Conservation (phyloP, 2,113 vertebrate genomes). For the Irena cyanogastra region DNA sequence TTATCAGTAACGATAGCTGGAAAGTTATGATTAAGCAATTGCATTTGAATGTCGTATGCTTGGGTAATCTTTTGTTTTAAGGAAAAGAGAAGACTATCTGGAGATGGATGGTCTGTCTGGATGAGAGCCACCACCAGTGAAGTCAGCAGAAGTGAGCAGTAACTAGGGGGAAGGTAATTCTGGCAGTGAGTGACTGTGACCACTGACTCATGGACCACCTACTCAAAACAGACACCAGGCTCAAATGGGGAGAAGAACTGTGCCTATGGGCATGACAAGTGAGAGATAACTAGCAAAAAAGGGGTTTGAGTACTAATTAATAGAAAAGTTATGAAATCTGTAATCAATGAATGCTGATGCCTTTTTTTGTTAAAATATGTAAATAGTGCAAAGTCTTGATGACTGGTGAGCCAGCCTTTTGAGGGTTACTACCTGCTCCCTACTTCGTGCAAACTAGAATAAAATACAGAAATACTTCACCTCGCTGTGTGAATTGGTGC, state of each 20-base stretch:
- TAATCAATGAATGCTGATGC: not conserved
- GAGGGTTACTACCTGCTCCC: not conserved
- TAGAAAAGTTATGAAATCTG: not conserved
- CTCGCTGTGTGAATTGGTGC: fast-evolving
- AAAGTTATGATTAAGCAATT: not conserved
- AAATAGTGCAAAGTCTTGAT: not conserved
- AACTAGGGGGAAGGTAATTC: not conserved
- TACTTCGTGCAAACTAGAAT: not conserved
- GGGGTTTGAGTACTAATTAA: not conserved
- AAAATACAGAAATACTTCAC: not conserved
- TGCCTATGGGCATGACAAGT: too few relatives aligned
- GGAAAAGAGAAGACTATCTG: not conserved
- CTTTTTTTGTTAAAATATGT: not conserved
- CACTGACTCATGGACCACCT: too few relatives aligned
- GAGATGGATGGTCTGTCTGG: not conserved
- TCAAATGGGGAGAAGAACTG: not conserved
- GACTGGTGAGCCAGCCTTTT: not conserved
- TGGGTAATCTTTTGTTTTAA: not conserved
- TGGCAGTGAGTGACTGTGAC: fast-evolving
- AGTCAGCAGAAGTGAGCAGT: not conserved
- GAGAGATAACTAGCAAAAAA: not conserved
- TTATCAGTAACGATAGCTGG: not conserved
- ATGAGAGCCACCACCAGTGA: not conserved
- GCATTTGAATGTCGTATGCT: not conserved
- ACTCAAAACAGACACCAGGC: not conserved